Base-by-base conservation (phyloP, 2,888 invertebrate species). In the Drosophila macrospina region DNA sequence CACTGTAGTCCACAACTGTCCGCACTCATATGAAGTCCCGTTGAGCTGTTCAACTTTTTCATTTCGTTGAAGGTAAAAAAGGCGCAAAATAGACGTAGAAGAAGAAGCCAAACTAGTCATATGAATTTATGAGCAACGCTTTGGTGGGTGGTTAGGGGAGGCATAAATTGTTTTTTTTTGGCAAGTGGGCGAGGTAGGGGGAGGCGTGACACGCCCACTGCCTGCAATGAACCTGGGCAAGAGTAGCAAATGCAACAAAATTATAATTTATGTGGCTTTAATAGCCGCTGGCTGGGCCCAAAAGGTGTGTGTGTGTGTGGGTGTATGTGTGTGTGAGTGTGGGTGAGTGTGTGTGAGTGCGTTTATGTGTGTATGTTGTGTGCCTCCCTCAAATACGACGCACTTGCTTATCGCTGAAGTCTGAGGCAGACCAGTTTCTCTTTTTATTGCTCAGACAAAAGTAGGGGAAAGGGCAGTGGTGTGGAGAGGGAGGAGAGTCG, bases 241-340 rank as follows among this genome's bases (percentile, higher is more conserved):
- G 4, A n/a, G 16, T 20, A 30, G 34, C 56, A 39, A 48, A 70
- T 88, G 88, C 85, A 85, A 78, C 88, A 87, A 89, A 84, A 88
- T 89, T 80, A 88, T 88, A 87, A 88, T 88, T 88, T 88, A 88
- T 88, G 88, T 89, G 80, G 74, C 85, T 89, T 88, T 80, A 87
- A 89, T 81, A 83, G 89, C 86, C 86, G 70, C 64, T 74, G 81
- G 78, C 54, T 69, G 55, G 69, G 54, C 63, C 36, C 64, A 42
- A 41, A 64, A 78, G 75, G 63, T 80, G 80, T 45, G 32, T 45
- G 60, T 7, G 62, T 26, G 45, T 26, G 57, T 16, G 24, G 48
- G 57, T 36, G 51, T 47, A n/a, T n/a, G n/a, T 20, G 52, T 28
- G 28, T 36, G 11, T 7, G 28, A 1, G 36, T 8, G 45, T 24